Evolutionary conservation across 1,140 invertebrate genomes (phyloP), one percentile per base, ranked within the genome.

Genomic region (Atta texana): DNA sequence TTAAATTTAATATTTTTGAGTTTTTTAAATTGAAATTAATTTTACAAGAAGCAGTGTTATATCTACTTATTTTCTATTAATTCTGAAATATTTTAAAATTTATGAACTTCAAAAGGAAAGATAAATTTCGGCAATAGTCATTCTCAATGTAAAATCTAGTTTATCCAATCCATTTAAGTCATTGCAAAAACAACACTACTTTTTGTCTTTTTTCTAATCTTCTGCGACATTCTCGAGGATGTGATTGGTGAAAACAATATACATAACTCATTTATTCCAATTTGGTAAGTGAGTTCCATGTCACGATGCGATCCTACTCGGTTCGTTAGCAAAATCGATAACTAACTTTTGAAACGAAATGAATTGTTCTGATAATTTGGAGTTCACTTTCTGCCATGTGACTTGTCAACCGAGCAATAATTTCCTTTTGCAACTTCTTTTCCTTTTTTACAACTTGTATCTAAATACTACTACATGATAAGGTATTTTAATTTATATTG

Each of bases 321-420:
- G 78, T 81, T 81, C 31, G 78, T 81, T 81, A 66, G 34, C 51
- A 24, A 71, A 81, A 81, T 81, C 78, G 78, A 81, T 81, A 81
- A 59, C 31, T 57, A 34, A 6, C 31, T 69, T n/a, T 39, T 49
- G 77, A 69, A 57, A 49, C 66, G 78, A 71, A 18, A 71, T 64
- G 31, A 71, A 71, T 81, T 81, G 64, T 81, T 69, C 78, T 71
- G 14, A 2, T 71, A 81, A 66, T 81, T 81, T 81, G 12, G 21
- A 81, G 31, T 71, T 55, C 21, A 69, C 16, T 59, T 34, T 57
- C n/a, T 57, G 16, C 34, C 34, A 71, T 53, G 34, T 71, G 31
- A 44, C 34, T 69, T 57, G 51, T 81, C 78, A 71, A 24, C 18
- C 34, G 6, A 81, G 8, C 21, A 44, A 71, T 81, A 81, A 71